Percentiles rank a stretch among this genome's conserved stretches.
phyloP scores from a whole-genome alignment of 2,113 vertebrate species.

The Formicarius rufipectus region DNA sequence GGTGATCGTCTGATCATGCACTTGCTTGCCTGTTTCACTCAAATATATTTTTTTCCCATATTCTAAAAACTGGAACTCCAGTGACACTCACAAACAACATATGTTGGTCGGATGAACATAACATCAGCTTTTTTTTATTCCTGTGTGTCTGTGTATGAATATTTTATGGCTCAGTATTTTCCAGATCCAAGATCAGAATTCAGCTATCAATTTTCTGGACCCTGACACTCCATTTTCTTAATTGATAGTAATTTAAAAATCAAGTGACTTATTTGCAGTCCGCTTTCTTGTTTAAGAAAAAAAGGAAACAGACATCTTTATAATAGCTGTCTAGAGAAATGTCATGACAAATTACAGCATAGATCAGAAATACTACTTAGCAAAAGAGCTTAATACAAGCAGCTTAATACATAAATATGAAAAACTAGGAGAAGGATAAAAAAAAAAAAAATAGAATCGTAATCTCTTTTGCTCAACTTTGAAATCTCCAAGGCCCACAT shows the following conservation, averaged over 20 bases:
- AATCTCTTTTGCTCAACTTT: slow-evolving; percentile 68
- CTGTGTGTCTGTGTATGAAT: neutral
- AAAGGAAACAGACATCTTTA: slow-evolving; percentile 49
- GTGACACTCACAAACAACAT: slow-evolving; percentile 39
- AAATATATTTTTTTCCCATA: neutral
- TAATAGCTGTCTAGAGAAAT: slow-evolving; percentile 63
- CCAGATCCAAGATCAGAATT: slow-evolving; percentile 56
- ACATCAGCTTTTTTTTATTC: neutral
- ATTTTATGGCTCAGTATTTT: slow-evolving; percentile 62
- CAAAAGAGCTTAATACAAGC: slow-evolving; percentile 61
- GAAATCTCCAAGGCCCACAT: slow-evolving; percentile 42
- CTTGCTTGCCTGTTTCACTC: neutral
- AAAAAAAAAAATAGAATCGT: slow-evolving; percentile 54
- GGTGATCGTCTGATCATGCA: neutral
- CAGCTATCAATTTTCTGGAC: slow-evolving; percentile 62
- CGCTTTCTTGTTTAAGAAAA: slow-evolving; percentile 51
- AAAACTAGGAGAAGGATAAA: slow-evolving; percentile 49
- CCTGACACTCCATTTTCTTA: slow-evolving; percentile 50
- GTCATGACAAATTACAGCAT: slow-evolving; percentile 62
- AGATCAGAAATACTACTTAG: slow-evolving; percentile 64
- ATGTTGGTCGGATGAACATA: slow-evolving; percentile 29
- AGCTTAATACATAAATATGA: slow-evolving; percentile 62
- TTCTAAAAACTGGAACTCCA: neutral
- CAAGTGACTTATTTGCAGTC: slow-evolving; percentile 50
- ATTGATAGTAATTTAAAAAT: slow-evolving; percentile 62